phyloP scores from a whole-genome alignment of 2,888 invertebrate species.

The Eristalis arbustorum region DNA sequence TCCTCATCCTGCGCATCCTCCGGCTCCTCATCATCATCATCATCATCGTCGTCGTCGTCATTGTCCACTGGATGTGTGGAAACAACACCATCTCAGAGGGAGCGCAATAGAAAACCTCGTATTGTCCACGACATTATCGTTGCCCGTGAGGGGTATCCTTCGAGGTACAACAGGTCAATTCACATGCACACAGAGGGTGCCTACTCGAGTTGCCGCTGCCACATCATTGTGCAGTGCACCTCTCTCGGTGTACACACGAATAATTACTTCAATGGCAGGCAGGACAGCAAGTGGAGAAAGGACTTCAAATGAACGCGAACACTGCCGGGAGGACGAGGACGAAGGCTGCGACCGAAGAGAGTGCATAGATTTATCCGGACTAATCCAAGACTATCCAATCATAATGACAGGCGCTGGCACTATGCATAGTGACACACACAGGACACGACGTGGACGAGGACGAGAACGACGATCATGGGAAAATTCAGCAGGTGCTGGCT shows the following conservation, averaged over 20 bases:
- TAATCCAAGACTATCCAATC: constrained; percentile 71
- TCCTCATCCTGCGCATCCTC: not conserved
- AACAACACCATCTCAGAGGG: constrained; percentile 40
- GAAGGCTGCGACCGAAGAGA: not conserved
- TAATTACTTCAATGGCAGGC: constrained; percentile 43
- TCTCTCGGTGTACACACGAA: constrained; percentile 38
- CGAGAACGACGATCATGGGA: constrained; percentile 59
- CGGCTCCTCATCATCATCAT: not conserved
- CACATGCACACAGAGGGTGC: constrained; percentile 24
- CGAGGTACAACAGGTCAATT: constrained; percentile 47
- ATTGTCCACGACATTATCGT: constrained; percentile 63
- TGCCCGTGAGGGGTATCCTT: constrained; percentile 40
- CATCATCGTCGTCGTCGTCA: constrained; percentile 40
- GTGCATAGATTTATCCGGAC: constrained; percentile 63
- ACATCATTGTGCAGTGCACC: constrained; percentile 36
- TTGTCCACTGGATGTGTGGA: constrained; percentile 20
- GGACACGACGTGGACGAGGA: not conserved
- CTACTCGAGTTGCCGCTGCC: constrained; percentile 45
- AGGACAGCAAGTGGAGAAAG: constrained; percentile 40
- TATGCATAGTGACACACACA: constrained; percentile 36
- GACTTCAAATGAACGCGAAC: constrained; percentile 66
- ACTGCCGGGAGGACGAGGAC: not conserved
- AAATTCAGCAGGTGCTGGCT: constrained; percentile 68
- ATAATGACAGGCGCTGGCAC: constrained; percentile 56
- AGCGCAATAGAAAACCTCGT: constrained; percentile 35